A percentile compares a stretch with the other conserved stretches of the same genome.
Conservation (phyloP, 2,113 vertebrate species). For the Xenus cinereus region DNA sequence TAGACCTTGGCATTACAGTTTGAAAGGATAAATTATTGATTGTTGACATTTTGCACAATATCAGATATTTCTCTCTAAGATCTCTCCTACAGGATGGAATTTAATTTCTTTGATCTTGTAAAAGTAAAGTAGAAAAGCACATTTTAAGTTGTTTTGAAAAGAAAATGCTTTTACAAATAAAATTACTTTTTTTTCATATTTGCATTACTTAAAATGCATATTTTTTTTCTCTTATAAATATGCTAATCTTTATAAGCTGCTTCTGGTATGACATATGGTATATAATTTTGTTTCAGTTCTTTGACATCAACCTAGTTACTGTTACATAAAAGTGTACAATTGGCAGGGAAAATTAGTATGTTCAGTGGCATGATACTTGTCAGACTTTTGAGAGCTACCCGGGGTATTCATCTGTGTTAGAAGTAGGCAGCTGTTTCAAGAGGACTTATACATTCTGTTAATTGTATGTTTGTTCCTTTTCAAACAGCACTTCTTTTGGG, state of each 20-base stretch:
- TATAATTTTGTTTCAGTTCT: constrained; percentile 51
- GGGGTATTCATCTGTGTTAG: neutral
- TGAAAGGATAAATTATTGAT: constrained; percentile 2
- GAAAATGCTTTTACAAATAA: neutral
- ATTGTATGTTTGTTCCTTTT: constrained; percentile 10
- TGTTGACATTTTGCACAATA: neutral
- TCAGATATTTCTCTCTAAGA: neutral
- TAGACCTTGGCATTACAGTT: neutral
- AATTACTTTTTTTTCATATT: neutral
- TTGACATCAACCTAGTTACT: constrained; percentile 54
- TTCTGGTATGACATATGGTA: constrained; percentile 56
- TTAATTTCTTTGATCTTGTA: neutral
- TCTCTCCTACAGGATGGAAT: neutral
- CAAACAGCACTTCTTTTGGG: neutral
- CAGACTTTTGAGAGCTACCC: constrained; percentile 3
- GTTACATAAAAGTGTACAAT: constrained; percentile 33
- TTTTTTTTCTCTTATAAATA: constrained; percentile 50
- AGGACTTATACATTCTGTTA: constrained; percentile 6
- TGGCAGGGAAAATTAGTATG: constrained; percentile 36
- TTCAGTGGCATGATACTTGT: neutral
- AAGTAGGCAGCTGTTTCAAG: constrained; percentile 24
- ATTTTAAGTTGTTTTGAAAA: neutral
- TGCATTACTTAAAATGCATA: constrained; percentile 38
- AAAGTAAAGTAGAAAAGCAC: neutral
- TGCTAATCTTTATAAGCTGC: constrained; percentile 47